Base-by-base conservation (phyloP, 2,797 vertebrate genomes). In the Alosa sapidissima region DNA sequence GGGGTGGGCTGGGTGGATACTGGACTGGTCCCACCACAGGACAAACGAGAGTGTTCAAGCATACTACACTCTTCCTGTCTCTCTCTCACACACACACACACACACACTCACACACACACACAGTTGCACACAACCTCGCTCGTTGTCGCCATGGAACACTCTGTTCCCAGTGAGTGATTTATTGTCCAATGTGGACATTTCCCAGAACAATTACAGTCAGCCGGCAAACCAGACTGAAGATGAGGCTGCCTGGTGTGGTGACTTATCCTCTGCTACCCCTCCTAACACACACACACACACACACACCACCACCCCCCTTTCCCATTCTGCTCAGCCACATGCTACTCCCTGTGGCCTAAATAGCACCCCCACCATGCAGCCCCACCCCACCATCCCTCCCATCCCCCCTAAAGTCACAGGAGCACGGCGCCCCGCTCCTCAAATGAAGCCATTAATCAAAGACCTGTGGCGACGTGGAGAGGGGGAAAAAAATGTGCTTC, bases 101-200 rank as follows among this genome's bases (percentile, higher is more conserved):
- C 54, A 58, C 55, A 3, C 33, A 82, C 68, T 81, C 83, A 49
- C 81, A 21, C 33, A 87, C 85, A 84, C 86, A 87, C 88, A 86
- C 60, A 48, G 81, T 89, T 9, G 58, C 58, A 62, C n/a, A 21
- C 5, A 41, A 24, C 84, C 85, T 83, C 52, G 48, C 83, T 85
- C 84, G 84, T 92, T 89, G 91, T 88, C 87, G 87, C 86, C 82
- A 87, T 78, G 90, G 93, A 94, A 94, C 94, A 94, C 88, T 58
- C 89, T 94, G 93, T 94, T 94, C 93, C 91, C 90, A 88, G 90
- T 87, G 88, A 92, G 93, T 93, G 92, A 94, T 94, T 95, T 93
- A 95, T 94, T 94, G 91, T 92, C 91, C 92, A 86, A 91, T 83
- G 91, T 92, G 90, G 91, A 93, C 58, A 87, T 93, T 94, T 94